A percentile compares a stretch with the other conserved stretches of the same genome.
Conservation (phyloP, 2,797 vertebrate genomes). For the Tangara arthus region DNA sequence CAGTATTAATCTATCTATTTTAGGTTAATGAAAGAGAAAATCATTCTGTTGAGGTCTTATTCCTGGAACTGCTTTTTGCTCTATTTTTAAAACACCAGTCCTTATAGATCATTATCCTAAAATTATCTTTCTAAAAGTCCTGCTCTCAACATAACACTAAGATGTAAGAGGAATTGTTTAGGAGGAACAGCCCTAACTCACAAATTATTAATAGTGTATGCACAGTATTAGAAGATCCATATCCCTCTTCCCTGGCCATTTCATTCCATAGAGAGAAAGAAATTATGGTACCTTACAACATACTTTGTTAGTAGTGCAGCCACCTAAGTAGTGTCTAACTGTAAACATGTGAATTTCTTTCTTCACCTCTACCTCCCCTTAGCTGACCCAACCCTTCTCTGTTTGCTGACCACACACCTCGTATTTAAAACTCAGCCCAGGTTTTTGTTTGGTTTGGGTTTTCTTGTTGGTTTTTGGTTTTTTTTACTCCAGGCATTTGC, state of each 20-base stretch:
- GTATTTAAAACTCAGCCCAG: background rate
- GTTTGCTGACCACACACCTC: background rate
- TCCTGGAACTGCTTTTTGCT: constrained; percentile 15
- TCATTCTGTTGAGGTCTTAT: constrained; percentile 9
- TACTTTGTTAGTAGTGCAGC: background rate
- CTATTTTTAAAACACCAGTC: constrained; percentile 20
- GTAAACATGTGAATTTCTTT: background rate
- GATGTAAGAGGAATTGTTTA: background rate
- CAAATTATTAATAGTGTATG: background rate
- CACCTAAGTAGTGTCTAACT: background rate
- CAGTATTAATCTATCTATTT: background rate
- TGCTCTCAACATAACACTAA: background rate
- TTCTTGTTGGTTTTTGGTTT: too few relatives aligned
- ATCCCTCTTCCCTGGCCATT: background rate
- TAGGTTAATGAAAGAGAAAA: constrained; percentile 10
- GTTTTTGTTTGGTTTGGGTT: too few relatives aligned
- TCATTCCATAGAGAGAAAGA: background rate
- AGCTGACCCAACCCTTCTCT: background rate
- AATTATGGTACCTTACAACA: background rate
- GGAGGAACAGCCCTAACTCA: background rate
- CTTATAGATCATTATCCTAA: background rate
- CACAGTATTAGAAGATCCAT: background rate
- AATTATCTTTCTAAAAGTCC: constrained; percentile 30
- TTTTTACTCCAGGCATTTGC: fast-evolving
- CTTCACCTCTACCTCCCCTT: background rate